A percentile compares a stretch with the other conserved stretches of the same genome.
These are phyloP conservation scores for Holotrichia oblita DNA, from an alignment of 1,140 invertebrate species.

Conservation along the genomic window DNA sequence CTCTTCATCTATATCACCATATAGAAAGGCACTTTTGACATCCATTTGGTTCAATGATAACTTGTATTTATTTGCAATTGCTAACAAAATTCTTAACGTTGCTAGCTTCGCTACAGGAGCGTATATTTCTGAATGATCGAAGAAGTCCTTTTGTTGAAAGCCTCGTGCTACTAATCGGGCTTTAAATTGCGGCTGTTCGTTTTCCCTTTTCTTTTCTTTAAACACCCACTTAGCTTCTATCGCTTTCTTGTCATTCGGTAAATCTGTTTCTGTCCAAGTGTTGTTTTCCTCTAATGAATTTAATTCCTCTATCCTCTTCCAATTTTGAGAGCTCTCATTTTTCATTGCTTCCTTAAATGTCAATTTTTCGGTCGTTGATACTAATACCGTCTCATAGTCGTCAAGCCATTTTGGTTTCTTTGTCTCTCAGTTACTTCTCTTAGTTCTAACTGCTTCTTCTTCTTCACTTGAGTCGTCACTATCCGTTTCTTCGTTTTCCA, in stretches of 20 bases:
- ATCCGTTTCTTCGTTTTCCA: too few species aligned
- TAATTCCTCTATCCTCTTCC: background rate
- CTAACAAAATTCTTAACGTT: constrained; percentile 1
- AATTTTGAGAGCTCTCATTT: background rate
- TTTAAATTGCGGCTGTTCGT: background rate
- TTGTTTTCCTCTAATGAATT: background rate
- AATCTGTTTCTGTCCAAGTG: background rate
- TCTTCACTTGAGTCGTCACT: too few species aligned
- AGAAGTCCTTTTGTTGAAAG: background rate
- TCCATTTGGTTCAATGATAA: background rate
- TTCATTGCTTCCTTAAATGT: background rate
- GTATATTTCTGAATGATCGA: background rate
- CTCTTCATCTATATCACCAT: too few species aligned
- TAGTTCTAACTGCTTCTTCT: too few species aligned
- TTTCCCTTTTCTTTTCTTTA: background rate
- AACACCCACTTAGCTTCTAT: background rate
- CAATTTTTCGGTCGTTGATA: background rate
- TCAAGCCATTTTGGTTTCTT: background rate
- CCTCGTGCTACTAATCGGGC: background rate
- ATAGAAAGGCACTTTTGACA: too few species aligned
- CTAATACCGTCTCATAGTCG: background rate
- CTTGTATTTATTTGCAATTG: background rate
- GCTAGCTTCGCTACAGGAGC: background rate
- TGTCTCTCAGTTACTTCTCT: background rate
- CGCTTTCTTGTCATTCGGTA: background rate